These are phyloP conservation scores for Strix uralensis DNA, from an alignment of 2,113 vertebrate genomes.

Conservation along the genomic window DNA sequence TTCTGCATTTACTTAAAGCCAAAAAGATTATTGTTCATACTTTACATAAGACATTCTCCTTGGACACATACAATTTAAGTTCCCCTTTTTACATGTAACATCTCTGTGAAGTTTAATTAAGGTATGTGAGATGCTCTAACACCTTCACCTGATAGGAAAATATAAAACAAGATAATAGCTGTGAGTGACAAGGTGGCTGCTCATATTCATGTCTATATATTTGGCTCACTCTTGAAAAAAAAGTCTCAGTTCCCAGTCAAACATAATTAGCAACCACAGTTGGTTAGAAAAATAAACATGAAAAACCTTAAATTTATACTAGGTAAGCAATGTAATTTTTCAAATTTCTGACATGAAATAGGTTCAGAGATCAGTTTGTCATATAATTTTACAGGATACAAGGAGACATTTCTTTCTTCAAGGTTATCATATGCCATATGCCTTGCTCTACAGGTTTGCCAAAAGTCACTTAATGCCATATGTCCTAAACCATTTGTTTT, in stretches of 20 bases:
- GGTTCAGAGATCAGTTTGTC: background rate
- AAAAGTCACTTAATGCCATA: slow-evolving; percentile 50
- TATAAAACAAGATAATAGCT: background rate
- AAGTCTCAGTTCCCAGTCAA: background rate
- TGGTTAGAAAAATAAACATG: background rate
- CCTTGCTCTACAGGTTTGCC: slow-evolving; percentile 29
- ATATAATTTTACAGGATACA: background rate
- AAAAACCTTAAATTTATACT: background rate
- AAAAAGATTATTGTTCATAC: background rate
- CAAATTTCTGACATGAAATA: background rate
- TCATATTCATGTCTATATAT: background rate
- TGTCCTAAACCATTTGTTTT: slow-evolving; percentile 27
- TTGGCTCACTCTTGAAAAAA: background rate
- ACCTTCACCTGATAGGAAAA: background rate
- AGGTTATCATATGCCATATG: slow-evolving; percentile 54
- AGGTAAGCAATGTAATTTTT: background rate
- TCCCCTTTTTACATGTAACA: background rate
- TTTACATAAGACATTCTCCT: background rate
- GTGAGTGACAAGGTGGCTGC: background rate
- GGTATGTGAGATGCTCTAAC: background rate
- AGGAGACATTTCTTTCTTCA: slow-evolving; percentile 28
- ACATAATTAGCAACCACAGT: background rate
- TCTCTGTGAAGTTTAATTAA: background rate
- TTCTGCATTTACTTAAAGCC: background rate
- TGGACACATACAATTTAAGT: background rate